phyloP scores from a whole-genome alignment of 2,113 vertebrate species.

The Podocnemis expansa region DNA sequence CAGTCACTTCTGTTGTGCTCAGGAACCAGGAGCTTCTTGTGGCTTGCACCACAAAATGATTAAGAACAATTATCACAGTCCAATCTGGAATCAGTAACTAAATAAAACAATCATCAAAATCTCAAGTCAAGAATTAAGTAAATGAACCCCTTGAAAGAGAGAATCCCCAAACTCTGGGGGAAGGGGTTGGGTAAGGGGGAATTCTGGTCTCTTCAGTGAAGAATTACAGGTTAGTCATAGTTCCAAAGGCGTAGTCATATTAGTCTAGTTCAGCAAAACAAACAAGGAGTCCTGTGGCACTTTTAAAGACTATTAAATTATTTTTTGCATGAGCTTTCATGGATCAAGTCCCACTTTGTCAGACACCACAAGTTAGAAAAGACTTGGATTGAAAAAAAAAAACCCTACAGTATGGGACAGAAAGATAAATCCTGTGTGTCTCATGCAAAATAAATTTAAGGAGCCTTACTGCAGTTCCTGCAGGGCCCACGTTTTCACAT shows the following conservation, averaged over 20 bases:
- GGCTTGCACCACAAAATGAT: background rate
- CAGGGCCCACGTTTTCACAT: background rate
- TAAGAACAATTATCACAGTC: background rate
- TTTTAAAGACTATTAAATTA: no score
- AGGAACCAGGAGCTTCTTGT: conserved; percentile 16
- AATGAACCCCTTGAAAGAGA: background rate
- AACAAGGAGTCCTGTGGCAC: no score
- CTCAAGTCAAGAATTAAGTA: background rate
- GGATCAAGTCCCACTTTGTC: no score
- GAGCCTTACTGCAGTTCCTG: background rate
- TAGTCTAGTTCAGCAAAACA: no score
- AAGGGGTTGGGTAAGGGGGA: background rate
- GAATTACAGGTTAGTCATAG: background rate
- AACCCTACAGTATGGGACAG: no score
- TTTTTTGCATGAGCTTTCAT: no score
- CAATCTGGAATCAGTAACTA: background rate
- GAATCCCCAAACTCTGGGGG: background rate
- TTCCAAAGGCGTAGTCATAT: no score
- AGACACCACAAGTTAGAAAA: no score
- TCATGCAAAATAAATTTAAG: background rate
- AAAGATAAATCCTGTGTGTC: background rate
- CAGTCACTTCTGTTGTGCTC: background rate
- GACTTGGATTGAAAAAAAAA: no score
- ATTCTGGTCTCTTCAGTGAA: background rate
- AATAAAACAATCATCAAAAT: background rate